Conservation (phyloP, 2,888 invertebrate genomes). For the Idaea straminata region DNA sequence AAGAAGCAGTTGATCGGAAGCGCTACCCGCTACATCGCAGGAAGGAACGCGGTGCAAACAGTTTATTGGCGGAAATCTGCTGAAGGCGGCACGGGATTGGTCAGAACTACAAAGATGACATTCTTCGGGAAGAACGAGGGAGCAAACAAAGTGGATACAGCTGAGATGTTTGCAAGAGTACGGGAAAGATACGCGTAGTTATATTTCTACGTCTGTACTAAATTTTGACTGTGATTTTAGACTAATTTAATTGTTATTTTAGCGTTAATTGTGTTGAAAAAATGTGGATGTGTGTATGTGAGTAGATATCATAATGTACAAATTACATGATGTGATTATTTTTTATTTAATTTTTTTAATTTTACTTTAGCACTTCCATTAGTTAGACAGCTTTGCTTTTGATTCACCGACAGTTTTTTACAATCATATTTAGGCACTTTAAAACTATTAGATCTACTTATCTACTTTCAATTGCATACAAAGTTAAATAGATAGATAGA, state of each 20-base stretch:
- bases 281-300: slow-evolving; percentile 8
- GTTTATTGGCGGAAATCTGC: slow-evolving; percentile 86
- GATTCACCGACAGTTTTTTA: too few species aligned
- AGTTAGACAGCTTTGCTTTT: neutral
- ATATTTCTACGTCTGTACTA: slow-evolving; percentile 7
- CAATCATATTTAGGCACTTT: too few species aligned
- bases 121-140: slow-evolving; percentile 79
- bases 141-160: slow-evolving; percentile 64
- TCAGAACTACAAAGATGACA: slow-evolving; percentile 79
- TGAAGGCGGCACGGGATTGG: slow-evolving; percentile 67
- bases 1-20: slow-evolving; percentile 83
- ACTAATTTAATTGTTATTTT: slow-evolving; percentile 35
- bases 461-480: too few species aligned
- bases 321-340: slow-evolving; percentile 19
- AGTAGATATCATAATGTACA: slow-evolving; percentile 28
- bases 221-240: slow-evolving; percentile 37
- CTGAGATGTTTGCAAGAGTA: slow-evolving; percentile 70
- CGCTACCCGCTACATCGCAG: slow-evolving; percentile 86
- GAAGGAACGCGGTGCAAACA: slow-evolving; percentile 87
- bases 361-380: neutral
- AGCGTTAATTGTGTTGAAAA: slow-evolving; percentile 30
- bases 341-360: slow-evolving; percentile 3
- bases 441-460: too few species aligned
- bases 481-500: too few species aligned
- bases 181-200: slow-evolving; percentile 63